Conservation (phyloP, 2,113 vertebrate genomes). For the Odontesthes bonariensis region DNA sequence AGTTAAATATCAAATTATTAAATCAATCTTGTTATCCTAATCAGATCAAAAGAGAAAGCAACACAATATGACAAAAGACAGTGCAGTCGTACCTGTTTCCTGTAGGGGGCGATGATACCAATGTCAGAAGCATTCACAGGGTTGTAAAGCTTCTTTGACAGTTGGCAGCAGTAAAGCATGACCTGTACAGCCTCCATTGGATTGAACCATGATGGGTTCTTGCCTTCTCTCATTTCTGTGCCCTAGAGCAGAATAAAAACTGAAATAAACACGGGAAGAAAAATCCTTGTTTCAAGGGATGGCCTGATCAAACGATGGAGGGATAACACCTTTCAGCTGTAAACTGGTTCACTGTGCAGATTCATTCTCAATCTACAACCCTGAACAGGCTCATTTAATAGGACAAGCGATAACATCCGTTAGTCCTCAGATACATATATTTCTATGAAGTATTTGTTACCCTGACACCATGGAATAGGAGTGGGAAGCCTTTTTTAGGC, state of each 20-base stretch:
- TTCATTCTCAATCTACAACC: neutral
- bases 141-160: slow-evolving; percentile 84
- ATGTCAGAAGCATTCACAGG: slow-evolving; percentile 84
- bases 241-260: slow-evolving; percentile 78
- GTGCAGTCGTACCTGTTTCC: slow-evolving; percentile 87
- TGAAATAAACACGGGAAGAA: neutral
- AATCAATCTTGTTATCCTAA: neutral
- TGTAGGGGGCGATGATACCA: slow-evolving; percentile 93
- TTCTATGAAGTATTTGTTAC: slow-evolving; percentile 69
- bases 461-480: slow-evolving; percentile 93
- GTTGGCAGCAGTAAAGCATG: slow-evolving; percentile 93
- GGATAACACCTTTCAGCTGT: neutral
- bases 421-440: neutral
- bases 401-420: neutral
- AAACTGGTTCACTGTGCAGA: neutral
- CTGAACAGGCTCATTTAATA: neutral
- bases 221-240: slow-evolving; percentile 89
- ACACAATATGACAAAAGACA: neutral
- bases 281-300: neutral
- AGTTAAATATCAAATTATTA: neutral
- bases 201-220: slow-evolving; percentile 95
- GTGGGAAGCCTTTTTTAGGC: slow-evolving; percentile 90
- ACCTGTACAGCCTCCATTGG: slow-evolving; percentile 92
- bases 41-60: neutral
- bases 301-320: neutral